A percentile compares a stretch with the other conserved stretches of the same genome.
These are phyloP conservation scores for Ornithoptera priamus DNA, from an alignment of 2,888 invertebrate genomes.

Conservation along the genomic window DNA sequence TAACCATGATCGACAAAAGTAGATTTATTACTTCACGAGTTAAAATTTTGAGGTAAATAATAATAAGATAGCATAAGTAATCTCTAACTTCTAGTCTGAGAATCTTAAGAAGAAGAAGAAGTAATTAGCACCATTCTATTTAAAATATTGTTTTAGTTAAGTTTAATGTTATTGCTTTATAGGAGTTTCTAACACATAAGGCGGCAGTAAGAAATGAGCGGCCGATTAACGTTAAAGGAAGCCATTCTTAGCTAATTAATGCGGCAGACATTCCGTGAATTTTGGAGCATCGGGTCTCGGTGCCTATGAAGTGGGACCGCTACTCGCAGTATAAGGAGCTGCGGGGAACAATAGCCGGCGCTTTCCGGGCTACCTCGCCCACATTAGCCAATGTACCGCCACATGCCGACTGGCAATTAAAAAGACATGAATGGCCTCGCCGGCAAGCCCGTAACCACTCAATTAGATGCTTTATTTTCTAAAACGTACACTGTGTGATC, in stretches of 20 bases:
- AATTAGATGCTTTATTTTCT: constrained; percentile 42
- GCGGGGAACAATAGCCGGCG: constrained; percentile 66
- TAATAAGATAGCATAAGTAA: no score
- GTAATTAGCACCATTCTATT: no score
- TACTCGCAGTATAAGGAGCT: constrained; percentile 71
- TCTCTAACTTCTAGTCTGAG: no score
- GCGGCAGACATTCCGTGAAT: constrained; percentile 70
- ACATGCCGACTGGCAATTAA: constrained; percentile 70
- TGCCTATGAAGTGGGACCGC: constrained; percentile 68
- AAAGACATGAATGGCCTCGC: constrained; percentile 60
- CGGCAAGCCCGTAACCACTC: constrained; percentile 42
- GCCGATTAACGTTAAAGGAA: constrained; percentile 52
- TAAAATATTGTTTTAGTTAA: neutral
- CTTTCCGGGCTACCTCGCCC: constrained; percentile 63
- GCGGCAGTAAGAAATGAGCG: neutral
- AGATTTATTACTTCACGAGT: no score
- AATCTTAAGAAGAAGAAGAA: no score
- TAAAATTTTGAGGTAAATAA: no score
- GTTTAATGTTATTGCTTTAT: neutral
- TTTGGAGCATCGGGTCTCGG: constrained; percentile 54
- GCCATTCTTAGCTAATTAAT: constrained; percentile 61
- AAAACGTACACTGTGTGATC: constrained; percentile 22
- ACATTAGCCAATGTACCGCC: constrained; percentile 70
- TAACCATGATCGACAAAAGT: no score
- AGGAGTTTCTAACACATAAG: neutral